These are phyloP conservation scores for Pelobates cultripes DNA, from an alignment of 2,797 vertebrate species.

Conservation along the genomic window DNA sequence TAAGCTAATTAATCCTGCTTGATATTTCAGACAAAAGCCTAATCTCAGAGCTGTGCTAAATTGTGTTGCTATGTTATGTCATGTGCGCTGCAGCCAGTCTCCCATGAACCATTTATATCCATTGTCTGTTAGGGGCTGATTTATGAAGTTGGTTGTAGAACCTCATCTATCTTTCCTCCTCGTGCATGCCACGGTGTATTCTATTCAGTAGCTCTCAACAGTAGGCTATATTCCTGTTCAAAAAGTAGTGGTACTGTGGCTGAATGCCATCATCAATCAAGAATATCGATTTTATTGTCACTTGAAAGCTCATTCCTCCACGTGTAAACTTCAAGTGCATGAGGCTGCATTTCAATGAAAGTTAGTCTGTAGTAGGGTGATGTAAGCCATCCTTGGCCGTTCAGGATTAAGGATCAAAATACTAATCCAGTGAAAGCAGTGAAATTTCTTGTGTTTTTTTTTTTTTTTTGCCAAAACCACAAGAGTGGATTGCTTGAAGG, in stretches of 20 bases:
- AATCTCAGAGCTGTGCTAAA: conserved; percentile 47
- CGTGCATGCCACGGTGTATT: conserved; percentile 29
- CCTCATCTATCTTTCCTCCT: conserved; percentile 55
- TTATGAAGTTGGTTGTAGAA: conserved; percentile 53
- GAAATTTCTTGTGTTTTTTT: too few relatives aligned
- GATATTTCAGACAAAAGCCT: conserved; percentile 41
- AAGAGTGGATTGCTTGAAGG: too few relatives aligned
- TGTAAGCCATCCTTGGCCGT: not conserved
- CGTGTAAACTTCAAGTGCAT: not conserved
- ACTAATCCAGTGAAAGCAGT: too few relatives aligned
- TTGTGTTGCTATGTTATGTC: conserved; percentile 51
- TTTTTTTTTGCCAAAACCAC: too few relatives aligned
- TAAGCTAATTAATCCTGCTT: conserved; percentile 45
- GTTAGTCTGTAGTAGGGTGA: not conserved
- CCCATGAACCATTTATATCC: conserved; percentile 54
- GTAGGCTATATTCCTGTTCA: conserved; percentile 32
- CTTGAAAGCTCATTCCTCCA: not conserved
- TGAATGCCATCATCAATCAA: conserved; percentile 20
- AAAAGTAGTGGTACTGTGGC: not conserved
- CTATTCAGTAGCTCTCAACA: conserved; percentile 39
- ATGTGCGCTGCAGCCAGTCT: conserved; percentile 40
- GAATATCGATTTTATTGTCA: not conserved
- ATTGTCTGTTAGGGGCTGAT: conserved; percentile 53
- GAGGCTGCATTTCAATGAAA: conserved; percentile 2
- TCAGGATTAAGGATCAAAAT: too few relatives aligned